Evolutionary conservation across 2,888 invertebrate species (phyloP), one percentile per base, ranked within the genome.

Genomic region (Caenorhabditis drosophilae): DNA sequence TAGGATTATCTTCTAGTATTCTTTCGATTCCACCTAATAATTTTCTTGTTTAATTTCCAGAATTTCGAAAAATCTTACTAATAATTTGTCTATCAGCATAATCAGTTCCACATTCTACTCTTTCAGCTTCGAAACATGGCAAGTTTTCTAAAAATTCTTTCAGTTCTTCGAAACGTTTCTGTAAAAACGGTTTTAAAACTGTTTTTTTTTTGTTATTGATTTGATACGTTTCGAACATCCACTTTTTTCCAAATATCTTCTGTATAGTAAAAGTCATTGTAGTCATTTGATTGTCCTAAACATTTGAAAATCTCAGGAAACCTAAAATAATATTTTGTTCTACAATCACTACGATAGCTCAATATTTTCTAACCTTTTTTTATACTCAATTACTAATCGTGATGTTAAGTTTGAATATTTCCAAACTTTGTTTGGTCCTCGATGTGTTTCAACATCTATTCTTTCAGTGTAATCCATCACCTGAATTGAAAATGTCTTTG

Each of bases 391-490:
- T 12, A 96, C 88, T 0, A 92, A 84, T 3, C 47, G 22, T 4
- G 52, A 44, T 6, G 68, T 50, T 25, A 68, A 57, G 27, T 49
- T 53, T 2, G 71, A 73, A 55, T 75, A 77, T 3, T 50, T 34
- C 77, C 77, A 75, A 15, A 20, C 22, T 40, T 50, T 47, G 7
- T 36, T 26, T 1, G 42, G 23, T 22, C 59, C 59, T 25, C 20
- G 23, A 1, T 20, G 3, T 36, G 51, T 51, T 4, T 79, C 79
- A 40, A 81, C 81, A 16, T 85, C 84, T 0, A 87, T 86, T 53
- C 82, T 90, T 50, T 88, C 89, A 0, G 92, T 92, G 84, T 90
- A 95, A 27, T 94, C 93, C 1, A 90, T 89, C 1, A 57, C 47
- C 61, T 62, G 44, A 9, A 60, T 49, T 18, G 18, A 40, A 16